phyloP scores from a whole-genome alignment of 2,797 vertebrate genomes.

The Erpetoichthys calabaricus region DNA sequence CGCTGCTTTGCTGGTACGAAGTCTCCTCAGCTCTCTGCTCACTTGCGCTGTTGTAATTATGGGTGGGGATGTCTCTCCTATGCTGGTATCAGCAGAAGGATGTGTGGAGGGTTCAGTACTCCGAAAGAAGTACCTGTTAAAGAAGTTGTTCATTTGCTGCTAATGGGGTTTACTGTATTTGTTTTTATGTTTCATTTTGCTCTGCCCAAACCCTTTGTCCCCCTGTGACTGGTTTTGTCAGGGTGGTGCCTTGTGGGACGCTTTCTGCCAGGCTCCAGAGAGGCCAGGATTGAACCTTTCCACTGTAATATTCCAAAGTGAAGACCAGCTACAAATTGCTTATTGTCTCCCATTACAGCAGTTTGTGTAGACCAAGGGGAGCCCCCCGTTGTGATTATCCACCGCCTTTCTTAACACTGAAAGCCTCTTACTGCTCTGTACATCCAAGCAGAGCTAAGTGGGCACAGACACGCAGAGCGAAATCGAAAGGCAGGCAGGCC shows the following conservation, averaged over 20 bases:
- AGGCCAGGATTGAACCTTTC: neutral
- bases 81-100: no score
- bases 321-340: neutral
- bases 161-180: no score
- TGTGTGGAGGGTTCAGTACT: no score
- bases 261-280: neutral
- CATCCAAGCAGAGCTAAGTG: constrained; percentile 6
- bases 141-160: no score
- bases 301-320: neutral
- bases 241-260: neutral
- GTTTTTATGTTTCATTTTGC: no score
- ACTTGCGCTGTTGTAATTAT: no score
- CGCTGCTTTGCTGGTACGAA: no score
- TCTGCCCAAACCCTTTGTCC: no score
- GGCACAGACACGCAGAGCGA: neutral
- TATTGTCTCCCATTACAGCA: neutral
- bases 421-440: constrained; percentile 7
- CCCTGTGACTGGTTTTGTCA: neutral
- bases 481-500: neutral
- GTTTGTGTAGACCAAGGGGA: neutral
- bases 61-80: no score
- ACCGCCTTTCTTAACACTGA: constrained; percentile 5
- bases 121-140: no score
- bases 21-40: no score
- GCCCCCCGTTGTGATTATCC: constrained; percentile 5